These are phyloP conservation scores for Nothocercus nigrocapillus DNA, from an alignment of 2,113 vertebrate genomes.

Conservation along the genomic window DNA sequence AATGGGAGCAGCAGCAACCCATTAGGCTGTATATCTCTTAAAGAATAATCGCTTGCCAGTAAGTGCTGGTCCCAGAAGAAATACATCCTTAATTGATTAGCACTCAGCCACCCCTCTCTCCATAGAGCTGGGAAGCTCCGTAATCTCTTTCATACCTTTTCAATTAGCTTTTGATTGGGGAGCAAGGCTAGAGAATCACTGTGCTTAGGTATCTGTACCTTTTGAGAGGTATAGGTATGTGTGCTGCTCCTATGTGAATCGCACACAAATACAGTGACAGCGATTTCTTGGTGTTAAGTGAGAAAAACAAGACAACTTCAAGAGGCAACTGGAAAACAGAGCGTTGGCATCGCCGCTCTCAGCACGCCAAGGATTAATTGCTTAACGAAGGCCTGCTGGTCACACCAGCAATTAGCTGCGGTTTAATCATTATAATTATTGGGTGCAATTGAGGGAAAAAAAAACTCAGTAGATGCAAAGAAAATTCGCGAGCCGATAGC, in stretches of 20 bases:
- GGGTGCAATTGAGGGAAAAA: neutral
- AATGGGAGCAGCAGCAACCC: neutral
- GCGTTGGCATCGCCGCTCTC: neutral
- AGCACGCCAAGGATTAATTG: neutral
- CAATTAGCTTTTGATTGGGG: slow-evolving; percentile 7
- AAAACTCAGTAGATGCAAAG: neutral
- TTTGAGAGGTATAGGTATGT: too few relatives aligned
- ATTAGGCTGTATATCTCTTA: neutral
- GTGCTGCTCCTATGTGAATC: neutral
- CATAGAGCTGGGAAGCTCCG: neutral
- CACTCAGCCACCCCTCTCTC: neutral
- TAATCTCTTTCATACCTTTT: neutral
- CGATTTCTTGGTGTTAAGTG: neutral
- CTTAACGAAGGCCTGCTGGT: neutral
- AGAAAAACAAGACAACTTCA: neutral
- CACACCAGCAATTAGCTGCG: neutral
- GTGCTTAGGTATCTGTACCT: too few relatives aligned
- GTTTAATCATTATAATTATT: neutral
- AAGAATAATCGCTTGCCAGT: slow-evolving; percentile 47
- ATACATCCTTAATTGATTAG: slow-evolving; percentile 27
- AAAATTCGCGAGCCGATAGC: neutral
- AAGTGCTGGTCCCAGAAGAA: slow-evolving; percentile 33
- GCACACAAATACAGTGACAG: neutral
- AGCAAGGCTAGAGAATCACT: neutral
- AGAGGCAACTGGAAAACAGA: neutral